Evolutionary conservation across 2,113 vertebrate species (phyloP).

Genomic region (Seriola rivoliana): DNA sequence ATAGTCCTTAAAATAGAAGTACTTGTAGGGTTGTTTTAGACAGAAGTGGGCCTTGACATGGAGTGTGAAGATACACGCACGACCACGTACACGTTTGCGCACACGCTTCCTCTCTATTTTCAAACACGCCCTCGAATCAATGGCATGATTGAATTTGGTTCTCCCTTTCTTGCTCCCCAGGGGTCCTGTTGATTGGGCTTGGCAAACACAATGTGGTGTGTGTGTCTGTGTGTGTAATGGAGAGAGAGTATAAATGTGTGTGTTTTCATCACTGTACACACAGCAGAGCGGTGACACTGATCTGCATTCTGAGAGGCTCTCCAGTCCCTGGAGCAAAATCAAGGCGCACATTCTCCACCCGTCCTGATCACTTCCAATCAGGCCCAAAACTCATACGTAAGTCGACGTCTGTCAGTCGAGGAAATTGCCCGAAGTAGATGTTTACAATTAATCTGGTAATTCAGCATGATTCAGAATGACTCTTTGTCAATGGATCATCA

Average conservation of each 20-base stretch:
- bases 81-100: neutral
- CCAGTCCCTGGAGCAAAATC: constrained; percentile 35
- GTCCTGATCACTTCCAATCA: constrained; percentile 19
- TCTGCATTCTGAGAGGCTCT: constrained; percentile 50
- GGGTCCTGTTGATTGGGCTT: constrained; percentile 57
- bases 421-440: constrained; percentile 15
- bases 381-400: neutral
- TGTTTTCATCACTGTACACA: constrained; percentile 17
- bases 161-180: constrained; percentile 22
- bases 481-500: constrained; percentile 15
- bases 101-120: constrained; percentile 19
- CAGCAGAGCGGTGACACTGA: constrained; percentile 14
- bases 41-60: constrained; percentile 49
- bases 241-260: constrained; percentile 3
- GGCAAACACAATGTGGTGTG: constrained; percentile 25
- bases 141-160: constrained; percentile 66
- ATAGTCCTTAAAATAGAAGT: constrained; percentile 63
- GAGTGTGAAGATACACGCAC: constrained; percentile 32
- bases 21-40: constrained; percentile 38
- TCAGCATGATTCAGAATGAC: neutral
- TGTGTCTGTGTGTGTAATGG: constrained; percentile 20
- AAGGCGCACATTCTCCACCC: constrained; percentile 9
- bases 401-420: neutral
- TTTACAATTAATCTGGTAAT: constrained; percentile 5
- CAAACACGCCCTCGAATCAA: constrained; percentile 61